phyloP scores from a whole-genome alignment of 1,140 invertebrate genomes.

The Dreissena polymorpha region DNA sequence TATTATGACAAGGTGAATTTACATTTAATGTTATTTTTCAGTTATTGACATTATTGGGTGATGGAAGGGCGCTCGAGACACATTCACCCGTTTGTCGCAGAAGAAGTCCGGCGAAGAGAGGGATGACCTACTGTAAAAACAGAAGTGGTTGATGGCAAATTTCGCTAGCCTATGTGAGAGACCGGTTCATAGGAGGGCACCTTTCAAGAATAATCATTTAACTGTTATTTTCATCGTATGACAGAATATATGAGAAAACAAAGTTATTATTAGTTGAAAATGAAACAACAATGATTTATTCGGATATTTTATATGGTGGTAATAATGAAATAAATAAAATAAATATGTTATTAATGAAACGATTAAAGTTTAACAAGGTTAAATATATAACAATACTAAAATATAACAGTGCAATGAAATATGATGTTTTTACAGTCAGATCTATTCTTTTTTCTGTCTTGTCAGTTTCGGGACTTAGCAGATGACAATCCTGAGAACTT shows the following conservation, averaged over 20 bases:
- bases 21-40: slow-evolving; percentile 9
- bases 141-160: slow-evolving; percentile 27
- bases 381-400: slow-evolving; percentile 34
- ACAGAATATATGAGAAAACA: slow-evolving; percentile 30
- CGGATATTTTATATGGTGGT: slow-evolving; percentile 12
- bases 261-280: slow-evolving; percentile 16
- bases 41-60: slow-evolving; percentile 24
- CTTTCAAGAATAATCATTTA: slow-evolving; percentile 13
- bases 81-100: slow-evolving; percentile 31
- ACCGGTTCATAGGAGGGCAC: slow-evolving; percentile 3
- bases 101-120: slow-evolving; percentile 40
- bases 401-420: background rate
- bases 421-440: slow-evolving; percentile 19
- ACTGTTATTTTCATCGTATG: slow-evolving; percentile 4
- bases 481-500: slow-evolving; percentile 7
- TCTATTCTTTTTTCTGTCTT: slow-evolving; percentile 33
- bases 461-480: slow-evolving; percentile 18
- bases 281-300: slow-evolving; percentile 29
- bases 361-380: slow-evolving; percentile 26
- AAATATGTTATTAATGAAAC: background rate
- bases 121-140: slow-evolving; percentile 25
- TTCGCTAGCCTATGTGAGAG: slow-evolving; percentile 14
- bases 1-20: slow-evolving; percentile 30
- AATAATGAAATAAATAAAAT: background rate
- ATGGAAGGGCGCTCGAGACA: slow-evolving; percentile 21